phyloP scores from a whole-genome alignment of 64 coral and sea anemone species.

The Montipora foliosa region DNA sequence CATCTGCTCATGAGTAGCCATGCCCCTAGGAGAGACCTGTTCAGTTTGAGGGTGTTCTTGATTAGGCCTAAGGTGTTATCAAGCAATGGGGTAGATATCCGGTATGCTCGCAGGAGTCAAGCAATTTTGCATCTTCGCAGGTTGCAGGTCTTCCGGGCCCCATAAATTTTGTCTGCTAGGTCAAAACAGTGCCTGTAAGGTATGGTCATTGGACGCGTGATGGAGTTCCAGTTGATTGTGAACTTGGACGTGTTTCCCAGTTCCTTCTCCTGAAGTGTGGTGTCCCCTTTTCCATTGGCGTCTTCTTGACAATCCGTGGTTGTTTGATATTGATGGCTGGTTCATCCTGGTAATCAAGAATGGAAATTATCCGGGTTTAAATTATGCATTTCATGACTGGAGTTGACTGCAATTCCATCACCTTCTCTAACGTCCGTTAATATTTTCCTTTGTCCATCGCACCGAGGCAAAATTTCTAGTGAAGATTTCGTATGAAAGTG shows the following conservation, averaged over 20 bases:
- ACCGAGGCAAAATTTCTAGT: not conserved
- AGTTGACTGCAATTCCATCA: not conserved
- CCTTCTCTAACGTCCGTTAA: not conserved
- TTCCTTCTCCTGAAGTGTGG: not conserved
- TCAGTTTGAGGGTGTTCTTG: constrained; percentile 7
- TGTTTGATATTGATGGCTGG: constrained; percentile 26
- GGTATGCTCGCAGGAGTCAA: not conserved
- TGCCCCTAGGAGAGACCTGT: not conserved
- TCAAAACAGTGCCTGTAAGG: not conserved
- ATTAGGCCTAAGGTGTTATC: not conserved
- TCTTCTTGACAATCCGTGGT: too few relatives aligned
- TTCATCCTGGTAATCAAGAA: not conserved
- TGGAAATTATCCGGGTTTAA: not conserved
- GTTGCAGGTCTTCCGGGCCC: constrained; percentile 2
- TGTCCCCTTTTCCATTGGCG: too few relatives aligned
- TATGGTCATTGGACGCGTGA: not conserved
- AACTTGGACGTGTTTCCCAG: constrained; percentile 41
- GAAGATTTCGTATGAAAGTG: constrained; percentile 14
- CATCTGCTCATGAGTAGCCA: not conserved
- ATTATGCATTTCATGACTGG: not conserved
- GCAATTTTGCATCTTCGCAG: not conserved
- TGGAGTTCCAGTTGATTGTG: constrained; percentile 17
- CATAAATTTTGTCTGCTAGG: constrained; percentile 1
- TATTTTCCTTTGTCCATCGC: constrained; percentile 4
- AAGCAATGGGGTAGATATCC: not conserved